phyloP scores from a whole-genome alignment of 2,888 invertebrate genomes.

The Gortyna flavago region DNA sequence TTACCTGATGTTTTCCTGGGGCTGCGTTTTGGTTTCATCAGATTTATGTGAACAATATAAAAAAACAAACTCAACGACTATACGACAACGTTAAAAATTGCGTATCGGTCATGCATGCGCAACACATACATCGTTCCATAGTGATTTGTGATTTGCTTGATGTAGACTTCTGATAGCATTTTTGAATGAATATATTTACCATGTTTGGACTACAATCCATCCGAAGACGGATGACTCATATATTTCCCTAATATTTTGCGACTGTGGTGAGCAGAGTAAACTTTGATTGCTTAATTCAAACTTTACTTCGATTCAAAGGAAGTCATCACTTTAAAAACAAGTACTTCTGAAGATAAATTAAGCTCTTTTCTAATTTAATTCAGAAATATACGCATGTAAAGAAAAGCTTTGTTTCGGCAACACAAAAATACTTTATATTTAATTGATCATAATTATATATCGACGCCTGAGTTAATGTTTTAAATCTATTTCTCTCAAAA shows the following conservation, averaged over 20 bases:
- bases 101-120: slow-evolving; percentile 46
- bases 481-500: neutral
- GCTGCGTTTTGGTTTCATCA: slow-evolving; percentile 27
- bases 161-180: slow-evolving; percentile 28
- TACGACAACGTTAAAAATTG: slow-evolving; percentile 52
- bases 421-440: slow-evolving; percentile 1
- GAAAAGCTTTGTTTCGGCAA: neutral
- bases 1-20: neutral
- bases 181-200: slow-evolving; percentile 20
- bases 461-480: neutral
- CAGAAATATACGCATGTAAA: neutral
- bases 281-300: slow-evolving; percentile 83
- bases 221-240: neutral
- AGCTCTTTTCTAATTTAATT: neutral
- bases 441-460: neutral
- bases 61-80: slow-evolving; percentile 45
- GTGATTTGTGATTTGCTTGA: slow-evolving; percentile 42
- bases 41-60: slow-evolving; percentile 41
- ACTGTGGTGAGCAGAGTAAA: slow-evolving; percentile 69
- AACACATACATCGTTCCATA: slow-evolving; percentile 51
- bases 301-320: slow-evolving; percentile 76
- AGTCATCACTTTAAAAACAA: slow-evolving; percentile 58
- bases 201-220: slow-evolving; percentile 20
- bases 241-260: slow-evolving; percentile 30
- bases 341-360: neutral